Evolutionary conservation across 1,140 invertebrate genomes (phyloP), one percentile per base, ranked within the genome.

Genomic region (Sycobia sp.): DNA sequence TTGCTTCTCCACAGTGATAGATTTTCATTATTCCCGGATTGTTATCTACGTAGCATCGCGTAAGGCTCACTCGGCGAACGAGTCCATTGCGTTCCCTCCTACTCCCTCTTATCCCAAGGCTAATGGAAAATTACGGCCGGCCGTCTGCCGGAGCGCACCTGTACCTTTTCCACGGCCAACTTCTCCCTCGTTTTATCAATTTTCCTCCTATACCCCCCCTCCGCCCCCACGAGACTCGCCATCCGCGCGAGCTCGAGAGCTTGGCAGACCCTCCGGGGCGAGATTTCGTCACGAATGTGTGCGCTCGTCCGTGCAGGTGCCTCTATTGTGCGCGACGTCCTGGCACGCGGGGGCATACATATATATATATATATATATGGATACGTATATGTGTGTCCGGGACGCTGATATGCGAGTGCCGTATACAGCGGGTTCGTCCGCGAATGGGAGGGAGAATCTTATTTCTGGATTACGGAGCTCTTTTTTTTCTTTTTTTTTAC

Each of bases 1-100:
- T 44, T 57, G 54, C 36, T 63, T 63, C 50, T 56, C 43, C 25
- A 18, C 23, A 44, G 38, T 65, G 62, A 65, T 65, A 59, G 62
- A 65, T 65, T 59, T 65, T 65, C 62, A 65, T 65, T 65, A 65
- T 53, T 59, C 53, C 43, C 32, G 18, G 53, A 65, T 65, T 59
- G 62, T 65, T 65, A 59, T 54, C 47, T 54, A 65, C 49, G 39
- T 14, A 56, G 44, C 14, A 8, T 5, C 5, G 50, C 20, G 18
- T 58, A 27, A 49, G 34, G 49, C 18, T 55, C 29, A 18, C 32
- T 1, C 36, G 51, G 3, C 7, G 36, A 23, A 14, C 0, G 20
- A 39, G n/a, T n/a, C n/a, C n/a, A n/a, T n/a, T n/a, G n/a, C n/a
- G n/a, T n/a, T n/a, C n/a, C n/a, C n/a, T n/a, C n/a, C n/a, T n/a